phyloP scores from a whole-genome alignment of 2,888 invertebrate species.

The Nymphalis polychloros region DNA sequence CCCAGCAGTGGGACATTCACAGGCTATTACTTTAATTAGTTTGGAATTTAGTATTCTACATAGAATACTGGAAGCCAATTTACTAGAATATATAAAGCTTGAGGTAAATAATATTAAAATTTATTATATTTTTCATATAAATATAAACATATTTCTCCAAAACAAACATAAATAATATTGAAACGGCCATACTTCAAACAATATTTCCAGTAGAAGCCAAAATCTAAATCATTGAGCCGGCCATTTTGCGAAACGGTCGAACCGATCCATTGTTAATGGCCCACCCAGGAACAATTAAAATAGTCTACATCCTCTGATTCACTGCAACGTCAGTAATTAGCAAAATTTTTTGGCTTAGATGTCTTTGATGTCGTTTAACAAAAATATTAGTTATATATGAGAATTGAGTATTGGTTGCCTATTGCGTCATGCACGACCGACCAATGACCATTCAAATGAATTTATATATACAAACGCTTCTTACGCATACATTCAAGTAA shows the following conservation, averaged over 20 bases:
- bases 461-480: too few relatives aligned
- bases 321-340: constrained; percentile 47
- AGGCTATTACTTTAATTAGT: too few relatives aligned
- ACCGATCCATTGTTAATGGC: constrained; percentile 43
- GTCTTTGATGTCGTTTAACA: not conserved
- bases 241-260: constrained; percentile 24
- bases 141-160: not conserved
- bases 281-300: constrained; percentile 51
- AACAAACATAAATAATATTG: not conserved
- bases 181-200: constrained; percentile 1
- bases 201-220: constrained; percentile 7
- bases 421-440: too few relatives aligned
- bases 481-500: too few relatives aligned
- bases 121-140: not conserved
- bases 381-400: too few relatives aligned
- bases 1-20: too few relatives aligned
- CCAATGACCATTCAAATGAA: too few relatives aligned
- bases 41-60: too few relatives aligned
- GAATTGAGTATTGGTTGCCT: too few relatives aligned
- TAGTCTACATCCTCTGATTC: constrained; percentile 46
- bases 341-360: constrained; percentile 21
- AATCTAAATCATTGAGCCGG: constrained; percentile 30
- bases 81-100: too few relatives aligned
- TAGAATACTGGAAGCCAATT: too few relatives aligned
- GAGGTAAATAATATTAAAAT: not conserved